Conservation (phyloP, 1,140 invertebrate species). For the Dufourea novaeangliae region DNA sequence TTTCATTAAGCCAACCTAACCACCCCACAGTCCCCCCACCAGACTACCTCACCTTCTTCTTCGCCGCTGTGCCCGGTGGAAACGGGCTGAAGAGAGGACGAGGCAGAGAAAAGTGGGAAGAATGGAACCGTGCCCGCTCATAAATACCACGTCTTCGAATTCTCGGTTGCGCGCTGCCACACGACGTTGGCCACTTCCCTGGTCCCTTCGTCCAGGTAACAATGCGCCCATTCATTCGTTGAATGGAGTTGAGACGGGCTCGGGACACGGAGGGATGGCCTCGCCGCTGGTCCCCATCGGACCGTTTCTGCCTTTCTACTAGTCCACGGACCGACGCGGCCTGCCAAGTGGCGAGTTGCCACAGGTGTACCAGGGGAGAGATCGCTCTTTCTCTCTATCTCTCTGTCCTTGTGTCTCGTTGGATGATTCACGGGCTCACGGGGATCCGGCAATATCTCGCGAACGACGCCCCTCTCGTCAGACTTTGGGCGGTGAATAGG, state of each 20-base stretch:
- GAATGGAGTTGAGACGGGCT: slow-evolving; percentile 29
- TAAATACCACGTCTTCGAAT: slow-evolving; percentile 56
- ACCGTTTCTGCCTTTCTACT: slow-evolving; percentile 10
- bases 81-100: neutral
- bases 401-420: neutral
- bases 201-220: slow-evolving; percentile 49
- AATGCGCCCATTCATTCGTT: slow-evolving; percentile 64
- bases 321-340: neutral
- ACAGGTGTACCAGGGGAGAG: slow-evolving; percentile 29
- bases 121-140: slow-evolving; percentile 18
- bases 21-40: neutral
- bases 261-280: neutral
- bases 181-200: slow-evolving; percentile 42
- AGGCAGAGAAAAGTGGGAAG: slow-evolving; percentile 1
- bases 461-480: neutral
- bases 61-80: neutral
- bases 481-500: neutral
- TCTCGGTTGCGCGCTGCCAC: neutral
- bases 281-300: neutral
- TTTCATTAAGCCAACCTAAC: slow-evolving; percentile 44
- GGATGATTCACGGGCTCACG: slow-evolving; percentile 31
- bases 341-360: slow-evolving; percentile 16
- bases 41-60: too few species aligned
- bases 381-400: too few species aligned
- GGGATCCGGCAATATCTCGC: slow-evolving; percentile 12